Percentiles rank a stretch among this genome's conserved stretches.
Conservation (phyloP, 2,797 vertebrate species). For the Chrysolophus pictus region DNA sequence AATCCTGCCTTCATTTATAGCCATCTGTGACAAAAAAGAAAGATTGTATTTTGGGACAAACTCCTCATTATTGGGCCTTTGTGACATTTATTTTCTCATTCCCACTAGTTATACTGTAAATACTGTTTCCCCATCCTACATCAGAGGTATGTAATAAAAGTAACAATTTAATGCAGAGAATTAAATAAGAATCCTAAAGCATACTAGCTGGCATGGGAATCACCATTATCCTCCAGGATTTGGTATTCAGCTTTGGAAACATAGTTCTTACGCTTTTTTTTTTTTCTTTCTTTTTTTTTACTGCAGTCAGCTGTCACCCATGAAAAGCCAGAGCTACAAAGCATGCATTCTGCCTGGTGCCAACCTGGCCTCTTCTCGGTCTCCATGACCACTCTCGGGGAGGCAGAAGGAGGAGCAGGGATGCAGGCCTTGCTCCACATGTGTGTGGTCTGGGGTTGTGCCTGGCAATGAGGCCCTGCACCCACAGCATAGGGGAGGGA, state of each 20-base stretch:
- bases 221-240: background rate
- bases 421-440: rapidly evolving
- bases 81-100: background rate
- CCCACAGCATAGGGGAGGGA: rapidly evolving
- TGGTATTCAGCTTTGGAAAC: background rate
- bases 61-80: background rate
- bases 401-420: background rate
- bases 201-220: background rate
- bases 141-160: background rate
- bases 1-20: background rate
- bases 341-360: background rate
- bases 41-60: background rate
- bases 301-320: background rate
- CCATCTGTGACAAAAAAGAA: background rate
- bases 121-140: background rate
- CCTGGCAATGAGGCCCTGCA: background rate
- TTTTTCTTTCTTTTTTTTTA: background rate
- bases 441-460: background rate
- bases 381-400: background rate
- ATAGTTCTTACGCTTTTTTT: background rate
- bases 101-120: background rate
- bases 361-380: background rate
- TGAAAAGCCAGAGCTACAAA: background rate
- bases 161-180: background rate
- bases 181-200: background rate